These are phyloP conservation scores for Stegophylla sp. DNA, from an alignment of 2,888 invertebrate genomes.

Conservation along the genomic window DNA sequence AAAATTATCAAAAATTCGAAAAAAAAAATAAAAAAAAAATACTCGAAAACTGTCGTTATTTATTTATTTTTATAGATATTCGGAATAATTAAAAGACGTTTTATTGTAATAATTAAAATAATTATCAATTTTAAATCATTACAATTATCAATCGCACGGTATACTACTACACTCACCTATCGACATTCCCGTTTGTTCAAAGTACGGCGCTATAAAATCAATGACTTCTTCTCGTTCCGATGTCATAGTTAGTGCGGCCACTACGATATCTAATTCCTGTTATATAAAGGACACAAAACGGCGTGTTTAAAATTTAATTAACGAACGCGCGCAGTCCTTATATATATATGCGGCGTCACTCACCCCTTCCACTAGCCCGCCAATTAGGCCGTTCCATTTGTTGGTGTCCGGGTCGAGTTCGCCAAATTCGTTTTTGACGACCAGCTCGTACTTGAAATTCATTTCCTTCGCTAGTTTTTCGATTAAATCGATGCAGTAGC, in stretches of 20 bases:
- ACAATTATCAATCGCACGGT: too few species aligned
- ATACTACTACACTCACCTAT: too few species aligned
- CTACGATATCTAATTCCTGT: conserved; percentile 82
- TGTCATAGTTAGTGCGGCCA: conserved; percentile 86
- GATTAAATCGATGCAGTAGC: conserved; percentile 86
- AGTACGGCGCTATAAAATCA: conserved; percentile 90
- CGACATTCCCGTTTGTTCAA: conserved; percentile 88
- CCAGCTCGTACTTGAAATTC: conserved; percentile 81
- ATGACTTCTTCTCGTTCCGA: conserved; percentile 88
- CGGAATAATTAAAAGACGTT: too few species aligned
- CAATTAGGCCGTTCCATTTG: conserved; percentile 83
- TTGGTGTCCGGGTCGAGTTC: conserved; percentile 70
- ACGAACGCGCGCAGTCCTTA: too few species aligned
- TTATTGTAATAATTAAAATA: too few species aligned
- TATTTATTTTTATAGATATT: too few species aligned
- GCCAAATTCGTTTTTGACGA: conserved; percentile 76
- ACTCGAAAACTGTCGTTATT: too few species aligned
- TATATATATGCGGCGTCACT: too few species aligned
- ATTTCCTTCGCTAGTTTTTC: conserved; percentile 74
- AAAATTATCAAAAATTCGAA: too few species aligned
- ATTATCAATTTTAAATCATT: too few species aligned
- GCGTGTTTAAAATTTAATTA: neutral
- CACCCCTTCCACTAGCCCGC: conserved; percentile 82
- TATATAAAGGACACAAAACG: conserved; percentile 43
- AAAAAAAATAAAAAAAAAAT: too few species aligned